phyloP scores from a whole-genome alignment of 2,113 vertebrate species.

The Ia io region DNA sequence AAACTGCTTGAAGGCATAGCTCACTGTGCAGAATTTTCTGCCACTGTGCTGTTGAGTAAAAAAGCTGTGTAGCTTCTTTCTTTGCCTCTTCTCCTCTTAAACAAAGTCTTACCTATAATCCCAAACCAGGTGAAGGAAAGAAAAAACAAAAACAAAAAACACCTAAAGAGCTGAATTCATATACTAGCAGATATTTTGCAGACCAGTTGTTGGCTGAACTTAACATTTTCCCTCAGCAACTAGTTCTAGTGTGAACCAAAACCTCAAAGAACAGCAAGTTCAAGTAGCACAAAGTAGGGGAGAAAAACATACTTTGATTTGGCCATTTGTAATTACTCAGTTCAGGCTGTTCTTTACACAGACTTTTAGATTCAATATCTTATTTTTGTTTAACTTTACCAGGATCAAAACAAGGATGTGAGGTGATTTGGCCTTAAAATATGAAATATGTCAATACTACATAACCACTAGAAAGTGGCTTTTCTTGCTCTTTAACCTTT shows the following conservation, averaged over 20 bases:
- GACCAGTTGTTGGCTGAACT: conserved; percentile 43
- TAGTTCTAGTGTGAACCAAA: conserved; percentile 11
- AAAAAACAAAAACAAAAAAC: not conserved
- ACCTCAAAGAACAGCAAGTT: not conserved
- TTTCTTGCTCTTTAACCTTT: conserved; percentile 8
- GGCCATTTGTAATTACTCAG: not conserved
- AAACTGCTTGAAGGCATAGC: not conserved
- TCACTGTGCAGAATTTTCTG: not conserved
- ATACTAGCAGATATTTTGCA: conserved; percentile 53
- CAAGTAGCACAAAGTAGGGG: not conserved
- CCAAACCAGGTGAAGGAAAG: conserved; percentile 37
- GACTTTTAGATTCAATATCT: not conserved
- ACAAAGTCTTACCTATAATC: conserved; percentile 26
- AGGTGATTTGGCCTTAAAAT: not conserved
- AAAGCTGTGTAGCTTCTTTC: conserved; percentile 1
- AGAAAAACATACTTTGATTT: not conserved
- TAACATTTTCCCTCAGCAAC: conserved; percentile 7
- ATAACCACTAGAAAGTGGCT: not conserved
- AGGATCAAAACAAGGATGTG: not conserved
- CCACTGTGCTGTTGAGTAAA: not conserved
- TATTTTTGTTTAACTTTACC: not conserved
- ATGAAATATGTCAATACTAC: not conserved
- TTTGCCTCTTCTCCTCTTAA: not conserved
- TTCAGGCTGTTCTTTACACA: not conserved
- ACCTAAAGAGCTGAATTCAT: not conserved